A percentile compares a stretch with the other conserved stretches of the same genome.
Conservation (phyloP, 2,797 vertebrate species). For the Pseudochirops corinnae region DNA sequence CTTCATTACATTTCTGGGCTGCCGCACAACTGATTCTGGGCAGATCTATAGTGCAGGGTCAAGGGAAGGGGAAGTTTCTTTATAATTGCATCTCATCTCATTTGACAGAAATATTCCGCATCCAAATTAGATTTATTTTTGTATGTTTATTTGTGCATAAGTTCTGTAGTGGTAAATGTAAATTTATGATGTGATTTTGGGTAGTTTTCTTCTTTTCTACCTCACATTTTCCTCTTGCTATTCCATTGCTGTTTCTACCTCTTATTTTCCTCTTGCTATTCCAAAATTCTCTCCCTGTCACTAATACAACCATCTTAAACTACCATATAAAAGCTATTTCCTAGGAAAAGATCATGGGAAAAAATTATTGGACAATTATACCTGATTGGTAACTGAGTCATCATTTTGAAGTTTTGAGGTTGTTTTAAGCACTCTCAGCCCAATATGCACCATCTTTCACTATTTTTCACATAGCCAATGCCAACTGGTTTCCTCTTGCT, state of each 20-base stretch:
- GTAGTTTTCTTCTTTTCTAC: slow-evolving; percentile 36
- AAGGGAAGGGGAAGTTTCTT: slow-evolving; percentile 49
- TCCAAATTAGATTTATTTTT: slow-evolving; percentile 67
- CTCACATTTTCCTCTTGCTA: background rate
- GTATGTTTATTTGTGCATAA: slow-evolving; percentile 34
- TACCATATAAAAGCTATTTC: slow-evolving; percentile 16
- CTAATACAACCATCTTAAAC: background rate
- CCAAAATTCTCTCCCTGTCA: slow-evolving; percentile 51
- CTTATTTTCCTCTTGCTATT: slow-evolving; percentile 25
- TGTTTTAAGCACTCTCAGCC: background rate
- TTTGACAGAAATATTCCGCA: slow-evolving; percentile 45
- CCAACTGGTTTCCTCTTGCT: background rate
- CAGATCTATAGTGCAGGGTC: slow-evolving; percentile 64
- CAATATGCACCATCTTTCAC: background rate
- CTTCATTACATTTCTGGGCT: slow-evolving; percentile 72
- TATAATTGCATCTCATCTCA: slow-evolving; percentile 50
- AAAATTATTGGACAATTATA: background rate
- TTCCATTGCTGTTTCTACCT: slow-evolving; percentile 34
- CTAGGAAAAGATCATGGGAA: slow-evolving; percentile 18
- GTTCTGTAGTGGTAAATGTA: slow-evolving; percentile 41
- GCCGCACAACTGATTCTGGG: slow-evolving; percentile 65
- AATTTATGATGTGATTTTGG: slow-evolving; percentile 53
- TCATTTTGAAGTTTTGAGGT: background rate
- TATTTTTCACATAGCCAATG: background rate
- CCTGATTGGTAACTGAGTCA: background rate